Base-by-base conservation (phyloP, 2,113 vertebrate species). In the Ochotona princeps region DNA sequence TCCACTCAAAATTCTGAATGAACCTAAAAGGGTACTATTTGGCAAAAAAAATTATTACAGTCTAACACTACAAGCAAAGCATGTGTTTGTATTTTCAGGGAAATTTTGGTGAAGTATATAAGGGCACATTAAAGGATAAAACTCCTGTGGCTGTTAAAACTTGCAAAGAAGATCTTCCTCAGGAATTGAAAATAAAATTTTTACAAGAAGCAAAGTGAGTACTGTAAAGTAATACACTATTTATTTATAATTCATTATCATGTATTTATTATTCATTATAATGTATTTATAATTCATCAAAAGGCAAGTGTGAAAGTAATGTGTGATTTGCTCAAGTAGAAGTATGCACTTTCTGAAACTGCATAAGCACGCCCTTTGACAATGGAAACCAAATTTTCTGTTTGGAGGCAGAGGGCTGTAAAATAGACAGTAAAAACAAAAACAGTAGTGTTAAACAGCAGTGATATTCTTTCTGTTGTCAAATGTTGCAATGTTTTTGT, bases 101-200 rank as follows among this genome's bases (percentile, higher is more conserved):
- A 74, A 99, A 99, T 98, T 99, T 99, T 97, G 99, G 99, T 30
- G 99, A 99, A 96, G 99, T 99, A 6, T 99, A 98, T 95, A 99
- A 99, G 93, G 99, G 99, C 92, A 99, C 98, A 1, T 98, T 99
- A 94, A 99, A 99, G 63, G 99, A 99, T 98, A 99, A 99, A 97
- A 99, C 98, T 35, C 96, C 98, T 0, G 99, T 99, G 54, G 99
- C 99, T 57, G 98, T 99, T 87, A 99, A 99, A 98, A 99, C 99
- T 0, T 99, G 99, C 97, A 99, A 99, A 98, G 99, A 99, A 98
- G 99, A 99, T 97, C 98, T 99, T 96, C 99, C 99, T 94, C 99
- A 99, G 96, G 99, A 99, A 95, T 96, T 99, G 95, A 99, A 99
- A 98, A 99, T 99, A 96, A 99, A 99, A 96, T 99, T 99, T 97